Base-by-base conservation (phyloP, 2,113 vertebrate genomes). In the Xiphophorus maculatus region DNA sequence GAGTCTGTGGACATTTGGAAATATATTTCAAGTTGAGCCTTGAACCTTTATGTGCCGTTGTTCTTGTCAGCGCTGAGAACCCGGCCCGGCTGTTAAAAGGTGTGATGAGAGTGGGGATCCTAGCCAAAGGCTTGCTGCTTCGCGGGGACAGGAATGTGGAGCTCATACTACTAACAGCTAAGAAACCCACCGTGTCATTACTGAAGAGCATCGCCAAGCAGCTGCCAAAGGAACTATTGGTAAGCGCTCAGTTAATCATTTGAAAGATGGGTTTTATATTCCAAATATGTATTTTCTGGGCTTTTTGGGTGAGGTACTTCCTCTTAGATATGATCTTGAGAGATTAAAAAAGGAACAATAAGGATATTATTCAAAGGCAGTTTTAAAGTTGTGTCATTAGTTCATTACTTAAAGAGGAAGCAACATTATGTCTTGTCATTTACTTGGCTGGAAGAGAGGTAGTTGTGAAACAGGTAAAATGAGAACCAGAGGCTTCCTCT, bases 61-160 rank as follows among this genome's bases (percentile, higher is more conserved):
- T 15, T 27, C 68, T 29, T 3, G 10, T 69, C 86, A 96, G 95
- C 4, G 9, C 76, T 28, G 88, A 80, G 8, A 73, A 78, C 74
- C 66, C 90, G 0, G 44, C 86, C 0, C 93, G 94, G 71, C 62
- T 95, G 77, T 91, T 96, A 29, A 96, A 95, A 85, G 96, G 95
- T 0, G 95, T 96, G 66, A 94, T 96, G 95, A 91, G 94, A 17
- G 95, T 96, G 0, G 95, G 96, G 17, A 93, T 96, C 83, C 87
- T 96, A 80, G 96, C 95, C 14, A 96, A 96, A 79, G 96, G 96
- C 74, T 91, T 96, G 33, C 94, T 97, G 40, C 94, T 96, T 1
- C 94, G 92, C 0, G 95, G 95, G 0, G 95, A 97, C 84, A 81
- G 94, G 69, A 93, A 90, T 0, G 94, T 96, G 35, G 93, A 92